phyloP scores from a whole-genome alignment of 2,888 invertebrate genomes.

The Agapetus fuscipes region DNA sequence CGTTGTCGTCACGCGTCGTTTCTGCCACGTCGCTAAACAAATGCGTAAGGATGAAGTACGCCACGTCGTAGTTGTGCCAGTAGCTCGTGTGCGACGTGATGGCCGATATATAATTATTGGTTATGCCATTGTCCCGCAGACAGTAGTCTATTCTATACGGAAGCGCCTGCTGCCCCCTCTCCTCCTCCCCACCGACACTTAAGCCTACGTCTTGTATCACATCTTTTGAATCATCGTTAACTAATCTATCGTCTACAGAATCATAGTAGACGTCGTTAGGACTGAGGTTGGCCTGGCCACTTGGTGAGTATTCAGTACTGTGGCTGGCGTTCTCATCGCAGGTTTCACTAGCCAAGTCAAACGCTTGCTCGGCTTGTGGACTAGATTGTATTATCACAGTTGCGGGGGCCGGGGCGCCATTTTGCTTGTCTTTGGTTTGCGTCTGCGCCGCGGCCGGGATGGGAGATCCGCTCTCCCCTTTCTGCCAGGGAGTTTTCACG shows the following conservation, averaged over 20 bases:
- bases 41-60: slow-evolving; percentile 48
- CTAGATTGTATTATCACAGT: no score
- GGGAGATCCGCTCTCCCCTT: slow-evolving; percentile 1
- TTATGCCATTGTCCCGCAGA: slow-evolving; percentile 45
- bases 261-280: no score
- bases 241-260: neutral
- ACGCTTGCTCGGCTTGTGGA: no score
- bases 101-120: slow-evolving; percentile 48
- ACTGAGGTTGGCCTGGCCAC: no score
- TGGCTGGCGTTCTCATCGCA: no score
- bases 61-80: slow-evolving; percentile 54
- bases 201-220: slow-evolving; percentile 2
- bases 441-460: neutral
- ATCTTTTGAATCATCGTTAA: slow-evolving; percentile 2
- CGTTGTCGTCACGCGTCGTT: no score
- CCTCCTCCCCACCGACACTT: neutral
- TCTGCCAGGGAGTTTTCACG: slow-evolving; percentile 20
- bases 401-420: no score
- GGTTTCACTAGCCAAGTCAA: no score
- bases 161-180: slow-evolving; percentile 29
- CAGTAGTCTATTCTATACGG: slow-evolving; percentile 45
- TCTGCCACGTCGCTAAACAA: slow-evolving; percentile 37
- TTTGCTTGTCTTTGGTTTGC: no score
- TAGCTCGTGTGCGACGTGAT: slow-evolving; percentile 55
- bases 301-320: no score